Percentiles rank a stretch among this genome's conserved stretches.
Conservation (phyloP, 2,113 vertebrate species). For the Scomber japonicus region DNA sequence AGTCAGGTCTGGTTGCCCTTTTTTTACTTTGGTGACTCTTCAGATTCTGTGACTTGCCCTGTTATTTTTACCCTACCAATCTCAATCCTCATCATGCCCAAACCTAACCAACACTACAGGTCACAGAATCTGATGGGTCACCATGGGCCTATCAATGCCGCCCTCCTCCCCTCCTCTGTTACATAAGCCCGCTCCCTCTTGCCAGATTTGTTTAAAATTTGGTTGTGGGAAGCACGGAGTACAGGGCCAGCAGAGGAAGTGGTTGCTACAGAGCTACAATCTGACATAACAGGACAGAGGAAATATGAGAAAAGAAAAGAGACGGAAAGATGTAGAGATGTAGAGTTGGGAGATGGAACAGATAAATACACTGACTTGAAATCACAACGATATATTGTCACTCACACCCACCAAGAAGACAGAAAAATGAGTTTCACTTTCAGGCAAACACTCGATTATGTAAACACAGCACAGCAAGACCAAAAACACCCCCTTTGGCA, state of each 20-base stretch:
- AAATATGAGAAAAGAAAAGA: conserved; percentile 55
- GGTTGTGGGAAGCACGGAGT: conserved; percentile 72
- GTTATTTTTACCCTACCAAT: too few species aligned
- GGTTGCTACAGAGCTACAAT: conserved; percentile 48
- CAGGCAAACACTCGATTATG: conserved; percentile 1
- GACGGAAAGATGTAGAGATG: conserved; percentile 22
- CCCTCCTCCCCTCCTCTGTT: conserved; percentile 68
- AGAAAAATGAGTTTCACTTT: conserved; percentile 11
- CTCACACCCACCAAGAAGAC: background rate
- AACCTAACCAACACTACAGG: too few species aligned
- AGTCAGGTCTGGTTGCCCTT: conserved; percentile 23
- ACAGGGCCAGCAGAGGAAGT: conserved; percentile 71
- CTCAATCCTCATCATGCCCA: too few species aligned
- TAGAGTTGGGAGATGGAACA: background rate
- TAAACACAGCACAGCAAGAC: conserved; percentile 37
- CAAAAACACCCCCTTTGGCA: conserved; percentile 9
- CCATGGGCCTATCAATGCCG: background rate
- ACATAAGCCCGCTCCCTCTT: conserved; percentile 76
- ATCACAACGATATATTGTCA: background rate
- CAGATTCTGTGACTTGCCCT: too few species aligned
- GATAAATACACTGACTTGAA: conserved; percentile 11
- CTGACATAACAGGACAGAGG: conserved; percentile 65
- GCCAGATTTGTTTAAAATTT: conserved; percentile 84
- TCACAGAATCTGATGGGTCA: too few species aligned
- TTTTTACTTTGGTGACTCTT: background rate